These are phyloP conservation scores for Uromys caudimaculatus DNA, from an alignment of 2,797 vertebrate genomes.

Conservation along the genomic window DNA sequence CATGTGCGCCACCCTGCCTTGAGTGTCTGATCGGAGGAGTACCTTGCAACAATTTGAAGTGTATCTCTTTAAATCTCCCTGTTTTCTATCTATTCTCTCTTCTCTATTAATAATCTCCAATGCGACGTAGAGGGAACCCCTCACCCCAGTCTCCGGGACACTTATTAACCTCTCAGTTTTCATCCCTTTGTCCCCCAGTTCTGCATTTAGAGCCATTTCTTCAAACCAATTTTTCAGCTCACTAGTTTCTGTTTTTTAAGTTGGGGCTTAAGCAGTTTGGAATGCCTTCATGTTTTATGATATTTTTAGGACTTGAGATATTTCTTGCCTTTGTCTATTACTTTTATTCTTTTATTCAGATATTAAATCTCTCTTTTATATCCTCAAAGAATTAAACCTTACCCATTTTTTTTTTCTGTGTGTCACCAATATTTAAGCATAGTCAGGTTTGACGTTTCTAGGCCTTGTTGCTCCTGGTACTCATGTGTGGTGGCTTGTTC, in stretches of 20 bases:
- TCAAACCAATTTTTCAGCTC: constrained; percentile 56
- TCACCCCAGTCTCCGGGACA: neutral
- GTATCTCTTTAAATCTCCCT: neutral
- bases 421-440: neutral
- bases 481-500: neutral
- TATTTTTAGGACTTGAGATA: constrained; percentile 29
- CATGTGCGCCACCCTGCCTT: neutral
- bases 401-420: neutral
- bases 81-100: neutral
- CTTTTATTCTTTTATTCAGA: constrained; percentile 23
- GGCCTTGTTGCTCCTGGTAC: neutral
- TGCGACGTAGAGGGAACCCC: neutral
- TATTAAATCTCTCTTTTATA: neutral
- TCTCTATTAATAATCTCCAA: neutral
- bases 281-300: constrained; percentile 10
- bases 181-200: neutral
- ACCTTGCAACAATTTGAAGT: neutral
- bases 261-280: neutral
- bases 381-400: constrained; percentile 44
- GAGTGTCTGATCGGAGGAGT: neutral
- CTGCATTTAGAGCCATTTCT: constrained; percentile 21
- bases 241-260: constrained; percentile 51
- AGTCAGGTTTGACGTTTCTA: neutral
- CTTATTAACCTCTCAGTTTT: constrained; percentile 3
- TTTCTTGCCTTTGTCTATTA: constrained; percentile 9